Conservation (phyloP, 2,797 vertebrate genomes). For the Luscinia megarhynchos region DNA sequence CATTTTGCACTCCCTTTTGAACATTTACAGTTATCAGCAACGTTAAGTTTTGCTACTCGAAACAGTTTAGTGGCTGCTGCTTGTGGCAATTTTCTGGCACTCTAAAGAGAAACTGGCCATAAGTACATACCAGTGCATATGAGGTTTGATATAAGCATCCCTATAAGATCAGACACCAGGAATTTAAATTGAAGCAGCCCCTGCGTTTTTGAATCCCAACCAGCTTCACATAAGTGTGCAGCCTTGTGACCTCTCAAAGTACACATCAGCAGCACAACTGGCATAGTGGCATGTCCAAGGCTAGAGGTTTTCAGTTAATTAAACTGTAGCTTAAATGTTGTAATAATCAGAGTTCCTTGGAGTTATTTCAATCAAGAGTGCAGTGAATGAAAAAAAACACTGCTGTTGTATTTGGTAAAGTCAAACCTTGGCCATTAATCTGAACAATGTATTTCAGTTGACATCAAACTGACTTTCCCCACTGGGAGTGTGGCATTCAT, state of each 20-base stretch:
- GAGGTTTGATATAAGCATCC: background rate
- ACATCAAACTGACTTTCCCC: background rate
- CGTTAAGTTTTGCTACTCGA: background rate
- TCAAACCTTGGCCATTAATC: background rate
- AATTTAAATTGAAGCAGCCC: background rate
- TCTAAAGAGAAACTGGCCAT: background rate
- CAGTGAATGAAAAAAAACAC: background rate
- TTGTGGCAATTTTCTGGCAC: background rate
- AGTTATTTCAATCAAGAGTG: background rate
- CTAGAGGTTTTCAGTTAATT: background rate
- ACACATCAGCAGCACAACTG: background rate
- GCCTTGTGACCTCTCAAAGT: background rate
- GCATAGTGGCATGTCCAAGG: background rate
- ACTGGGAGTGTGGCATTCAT: background rate
- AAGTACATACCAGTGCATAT: too few relatives aligned
- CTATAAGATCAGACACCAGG: background rate
- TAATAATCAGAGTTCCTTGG: background rate
- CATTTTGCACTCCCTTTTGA: background rate
- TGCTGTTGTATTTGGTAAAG: background rate
- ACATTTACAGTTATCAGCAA: background rate
- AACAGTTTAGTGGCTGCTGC: background rate
- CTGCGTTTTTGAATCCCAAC: background rate
- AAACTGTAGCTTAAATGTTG: background rate
- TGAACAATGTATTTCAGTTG: background rate
- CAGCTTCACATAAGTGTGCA: background rate